Conservation (phyloP, 1,140 invertebrate species). For the Pogonomyrmex californicus region DNA sequence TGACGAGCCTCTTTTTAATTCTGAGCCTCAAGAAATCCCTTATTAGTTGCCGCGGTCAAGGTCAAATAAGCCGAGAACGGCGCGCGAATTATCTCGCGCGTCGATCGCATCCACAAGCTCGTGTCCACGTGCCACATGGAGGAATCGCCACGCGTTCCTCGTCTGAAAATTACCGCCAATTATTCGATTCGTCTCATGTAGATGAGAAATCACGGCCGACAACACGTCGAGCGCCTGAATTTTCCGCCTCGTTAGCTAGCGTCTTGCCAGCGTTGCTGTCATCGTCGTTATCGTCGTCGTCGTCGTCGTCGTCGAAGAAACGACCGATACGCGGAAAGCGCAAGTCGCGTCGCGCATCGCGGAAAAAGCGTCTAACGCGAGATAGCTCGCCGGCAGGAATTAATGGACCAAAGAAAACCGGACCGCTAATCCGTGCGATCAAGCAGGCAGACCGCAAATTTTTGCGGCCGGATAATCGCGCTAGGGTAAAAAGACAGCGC, state of each 20-base stretch:
- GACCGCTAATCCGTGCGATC: conserved; percentile 81
- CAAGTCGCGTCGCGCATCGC: conserved; percentile 29
- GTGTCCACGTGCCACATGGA: conserved; percentile 21
- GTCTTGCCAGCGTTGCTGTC: not conserved
- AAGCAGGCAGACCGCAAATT: conserved; percentile 74
- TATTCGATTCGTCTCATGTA: conserved; percentile 15
- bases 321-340: conserved; percentile 40
- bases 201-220: conserved; percentile 17
- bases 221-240: not conserved
- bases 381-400: conserved; percentile 68
- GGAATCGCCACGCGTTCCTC: not conserved
- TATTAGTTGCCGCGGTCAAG: conserved; percentile 41
- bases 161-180: conserved; percentile 34
- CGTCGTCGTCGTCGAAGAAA: conserved; percentile 29
- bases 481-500: conserved; percentile 34
- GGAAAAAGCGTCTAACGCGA: conserved; percentile 73
- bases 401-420: conserved; percentile 79
- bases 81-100: conserved; percentile 45
- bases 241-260: conserved; percentile 53
- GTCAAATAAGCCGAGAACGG: conserved; percentile 16
- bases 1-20: not conserved
- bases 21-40: conserved; percentile 1
- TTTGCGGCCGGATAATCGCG: conserved; percentile 78
- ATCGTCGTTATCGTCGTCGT: conserved; percentile 35
- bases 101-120: conserved; percentile 38